Evolutionary conservation across 2,113 vertebrate genomes (phyloP).

Genomic region (Canis aureus): DNA sequence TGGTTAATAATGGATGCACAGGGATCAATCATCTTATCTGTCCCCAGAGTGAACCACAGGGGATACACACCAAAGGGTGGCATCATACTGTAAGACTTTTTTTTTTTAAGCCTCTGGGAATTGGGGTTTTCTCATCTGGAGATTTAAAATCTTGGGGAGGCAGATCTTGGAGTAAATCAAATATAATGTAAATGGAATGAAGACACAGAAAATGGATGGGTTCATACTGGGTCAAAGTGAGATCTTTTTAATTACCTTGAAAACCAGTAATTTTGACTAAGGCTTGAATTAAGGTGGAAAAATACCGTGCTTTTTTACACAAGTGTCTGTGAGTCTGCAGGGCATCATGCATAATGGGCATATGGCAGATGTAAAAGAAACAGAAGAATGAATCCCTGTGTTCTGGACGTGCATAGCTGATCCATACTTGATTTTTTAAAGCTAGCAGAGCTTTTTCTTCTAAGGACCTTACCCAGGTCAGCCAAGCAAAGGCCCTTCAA

Average conservation of each 20-base stretch:
- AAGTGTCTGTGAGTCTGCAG: not conserved
- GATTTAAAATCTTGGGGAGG: slow-evolving; percentile 30
- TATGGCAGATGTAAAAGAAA: not conserved
- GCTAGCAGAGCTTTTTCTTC: not conserved
- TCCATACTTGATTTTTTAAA: not conserved
- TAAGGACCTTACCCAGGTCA: not conserved
- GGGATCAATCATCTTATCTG: not conserved
- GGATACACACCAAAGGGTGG: not conserved
- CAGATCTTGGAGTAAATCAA: slow-evolving; percentile 42
- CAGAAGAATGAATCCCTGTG: not conserved
- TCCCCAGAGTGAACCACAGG: not conserved
- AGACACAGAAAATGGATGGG: not conserved
- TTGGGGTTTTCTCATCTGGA: not conserved
- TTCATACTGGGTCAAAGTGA: not conserved
- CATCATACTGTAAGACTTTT: not conserved
- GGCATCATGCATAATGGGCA: not conserved
- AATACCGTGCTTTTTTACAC: not conserved
- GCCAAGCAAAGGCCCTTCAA: not conserved
- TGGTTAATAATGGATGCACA: not conserved
- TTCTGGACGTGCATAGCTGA: not conserved
- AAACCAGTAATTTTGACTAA: not conserved
- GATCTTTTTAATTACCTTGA: slow-evolving; percentile 20
- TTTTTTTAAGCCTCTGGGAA: not conserved
- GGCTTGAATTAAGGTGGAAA: not conserved
- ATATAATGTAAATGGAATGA: not conserved